Base-by-base conservation (phyloP, 2,797 vertebrate species). In the Apodemus agrarius region DNA sequence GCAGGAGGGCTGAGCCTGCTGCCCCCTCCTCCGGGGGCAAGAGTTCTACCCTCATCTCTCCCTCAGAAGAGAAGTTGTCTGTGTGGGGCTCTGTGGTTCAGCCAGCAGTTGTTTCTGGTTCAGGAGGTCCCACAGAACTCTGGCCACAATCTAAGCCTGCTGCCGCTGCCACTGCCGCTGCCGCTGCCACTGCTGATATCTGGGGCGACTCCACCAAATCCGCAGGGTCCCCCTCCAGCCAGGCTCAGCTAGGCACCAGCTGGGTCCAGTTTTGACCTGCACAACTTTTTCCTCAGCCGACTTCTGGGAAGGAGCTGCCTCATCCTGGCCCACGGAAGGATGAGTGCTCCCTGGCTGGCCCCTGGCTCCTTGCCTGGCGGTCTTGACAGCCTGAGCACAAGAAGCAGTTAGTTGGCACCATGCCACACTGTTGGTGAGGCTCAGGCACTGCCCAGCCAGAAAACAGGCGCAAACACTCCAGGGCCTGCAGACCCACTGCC, bases 201-300 rank as follows among this genome's bases (percentile, higher is more conserved):
- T 99, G 99, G 99, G 99, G 99, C 34, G 99, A 99, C 97, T 99
- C 99, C 90, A 98, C 99, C 65, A 99, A 99, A 89, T 99, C 99
- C 34, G 98, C 99, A 1, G 99, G 99, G 97, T 98, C 99, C 0
- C 0, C 96, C 63, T 85, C 98, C 79, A 98, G 92, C 98, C 99
- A 99, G 98, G 97, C 97, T 89, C 99, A 97, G 98, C 97, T 97
- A 6, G 98, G 98, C 87, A 79, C 99, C 1, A 99, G 98, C 98
- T 99, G 99, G 99, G 99, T 99, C 95, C 99, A 99, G 98, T 99
- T 99, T 98, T 99, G 99, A 99, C 1, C 69, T 2, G 6, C 21
- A 4, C 52, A 16, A 0, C 0, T 0, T 17, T 72, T 57, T 97
- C 78, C 65, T 91, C n/a, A 0, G 0, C 0, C 0, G 9, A 61